Conservation (phyloP, 2,797 vertebrate genomes). For the Pitangus sulphuratus region DNA sequence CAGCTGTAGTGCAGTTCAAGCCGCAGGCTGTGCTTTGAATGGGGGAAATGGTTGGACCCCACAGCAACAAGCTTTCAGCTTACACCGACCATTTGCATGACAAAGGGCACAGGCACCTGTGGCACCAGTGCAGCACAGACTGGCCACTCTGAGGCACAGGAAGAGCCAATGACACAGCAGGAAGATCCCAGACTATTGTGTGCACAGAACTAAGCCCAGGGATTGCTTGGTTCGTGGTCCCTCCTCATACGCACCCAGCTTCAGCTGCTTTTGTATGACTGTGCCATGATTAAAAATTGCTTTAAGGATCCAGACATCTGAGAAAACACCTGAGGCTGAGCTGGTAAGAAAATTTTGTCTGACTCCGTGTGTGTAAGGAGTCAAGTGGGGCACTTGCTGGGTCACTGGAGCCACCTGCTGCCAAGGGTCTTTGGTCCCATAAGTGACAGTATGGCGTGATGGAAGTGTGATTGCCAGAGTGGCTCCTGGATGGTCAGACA, state of each 20-base stretch:
- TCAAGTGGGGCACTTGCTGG: background rate
- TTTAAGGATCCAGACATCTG: background rate
- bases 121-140: background rate
- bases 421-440: rapidly evolving
- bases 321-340: background rate
- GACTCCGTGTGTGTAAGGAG: background rate
- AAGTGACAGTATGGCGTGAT: background rate
- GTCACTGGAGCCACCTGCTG: background rate
- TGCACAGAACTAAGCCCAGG: background rate
- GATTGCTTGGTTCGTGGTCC: background rate
- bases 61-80: rapidly evolving
- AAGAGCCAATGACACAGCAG: background rate
- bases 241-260: background rate
- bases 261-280: background rate
- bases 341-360: background rate
- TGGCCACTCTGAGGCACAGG: rapidly evolving
- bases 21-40: background rate
- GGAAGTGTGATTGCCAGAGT: background rate
- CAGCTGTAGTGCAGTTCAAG: background rate
- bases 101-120: background rate
- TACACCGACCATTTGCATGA: background rate
- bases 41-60: no score
- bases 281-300: background rate
- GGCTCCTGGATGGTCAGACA: background rate
- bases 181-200: background rate